These are phyloP conservation scores for Catajapyx aquilonaris DNA, from an alignment of 1,140 invertebrate genomes.

Conservation along the genomic window DNA sequence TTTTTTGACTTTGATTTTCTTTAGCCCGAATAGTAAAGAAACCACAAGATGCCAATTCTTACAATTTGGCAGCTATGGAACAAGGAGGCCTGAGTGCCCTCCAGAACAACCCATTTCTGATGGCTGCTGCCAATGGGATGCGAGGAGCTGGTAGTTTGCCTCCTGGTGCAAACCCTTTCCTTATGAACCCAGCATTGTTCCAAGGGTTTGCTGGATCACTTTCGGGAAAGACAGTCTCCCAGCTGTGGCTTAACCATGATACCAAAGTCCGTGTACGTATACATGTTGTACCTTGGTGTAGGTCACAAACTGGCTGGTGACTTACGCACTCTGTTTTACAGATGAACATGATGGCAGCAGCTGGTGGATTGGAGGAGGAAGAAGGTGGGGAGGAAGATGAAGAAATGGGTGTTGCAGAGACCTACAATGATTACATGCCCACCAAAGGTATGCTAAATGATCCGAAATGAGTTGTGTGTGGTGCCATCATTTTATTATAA, in stretches of 20 bases:
- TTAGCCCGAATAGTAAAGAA: too few species aligned
- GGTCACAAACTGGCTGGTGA: neutral
- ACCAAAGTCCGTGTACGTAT: conserved; percentile 10
- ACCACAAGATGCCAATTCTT: too few species aligned
- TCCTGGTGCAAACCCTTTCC: neutral
- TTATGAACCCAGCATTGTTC: conserved; percentile 20
- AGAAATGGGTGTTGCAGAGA: conserved; percentile 91
- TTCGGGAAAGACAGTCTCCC: conserved; percentile 24
- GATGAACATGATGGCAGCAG: neutral
- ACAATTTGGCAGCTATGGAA: too few species aligned
- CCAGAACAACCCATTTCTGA: too few species aligned
- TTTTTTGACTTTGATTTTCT: too few species aligned
- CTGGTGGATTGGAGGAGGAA: conserved; percentile 37
- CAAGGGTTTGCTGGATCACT: conserved; percentile 19
- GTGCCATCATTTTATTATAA: too few species aligned
- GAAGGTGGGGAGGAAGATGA: conserved; percentile 73
- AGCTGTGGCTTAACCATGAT: conserved; percentile 31
- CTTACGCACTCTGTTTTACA: neutral
- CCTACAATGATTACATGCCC: conserved; percentile 95
- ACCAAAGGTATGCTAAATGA: conserved; percentile 76
- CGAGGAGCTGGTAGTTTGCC: too few species aligned
- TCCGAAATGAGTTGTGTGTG: too few species aligned
- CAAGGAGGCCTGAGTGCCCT: too few species aligned
- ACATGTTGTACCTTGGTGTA: neutral
- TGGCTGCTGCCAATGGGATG: too few species aligned